A percentile compares a stretch with the other conserved stretches of the same genome.
Evolutionary conservation across 2,113 vertebrate genomes (phyloP).

Genomic region (Forbesichthys agassizii): DNA sequence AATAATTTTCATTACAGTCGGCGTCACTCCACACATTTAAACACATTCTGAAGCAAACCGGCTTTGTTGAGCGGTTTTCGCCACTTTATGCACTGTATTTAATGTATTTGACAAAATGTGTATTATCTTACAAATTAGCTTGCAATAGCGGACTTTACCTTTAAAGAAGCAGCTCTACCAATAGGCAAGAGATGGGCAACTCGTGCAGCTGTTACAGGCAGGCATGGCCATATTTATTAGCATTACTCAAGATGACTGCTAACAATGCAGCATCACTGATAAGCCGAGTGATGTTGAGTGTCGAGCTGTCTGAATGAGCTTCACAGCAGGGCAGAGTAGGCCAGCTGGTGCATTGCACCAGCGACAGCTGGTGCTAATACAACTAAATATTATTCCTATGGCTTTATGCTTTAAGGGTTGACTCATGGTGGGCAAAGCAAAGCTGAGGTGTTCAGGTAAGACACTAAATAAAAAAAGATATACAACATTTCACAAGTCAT

Average conservation of each 20-base stretch:
- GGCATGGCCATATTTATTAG: neutral
- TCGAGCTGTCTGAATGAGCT: slow-evolving; percentile 62
- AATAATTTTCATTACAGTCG: too few species aligned
- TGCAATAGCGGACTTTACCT: too few species aligned
- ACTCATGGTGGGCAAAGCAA: slow-evolving; percentile 7
- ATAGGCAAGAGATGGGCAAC: slow-evolving; percentile 6
- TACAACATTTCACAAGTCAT: too few species aligned
- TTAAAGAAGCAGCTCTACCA: neutral
- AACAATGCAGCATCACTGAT: slow-evolving; percentile 22
- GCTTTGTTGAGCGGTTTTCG: too few species aligned
- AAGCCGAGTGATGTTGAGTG: slow-evolving; percentile 64
- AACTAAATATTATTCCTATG: slow-evolving; percentile 33
- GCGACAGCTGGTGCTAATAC: slow-evolving; percentile 53
- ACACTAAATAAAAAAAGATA: too few species aligned
- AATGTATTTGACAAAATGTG: neutral
- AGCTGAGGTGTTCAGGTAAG: neutral
- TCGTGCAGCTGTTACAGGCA: slow-evolving; percentile 11
- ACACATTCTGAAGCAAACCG: too few species aligned
- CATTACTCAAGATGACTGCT: neutral
- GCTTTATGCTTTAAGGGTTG: slow-evolving; percentile 13
- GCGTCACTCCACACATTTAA: too few species aligned
- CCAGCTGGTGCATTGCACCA: slow-evolving; percentile 77
- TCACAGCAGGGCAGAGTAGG: slow-evolving; percentile 53
- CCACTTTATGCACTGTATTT: too few species aligned
- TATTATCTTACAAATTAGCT: too few species aligned